These are phyloP conservation scores for Semnornis frantzii DNA, from an alignment of 2,113 vertebrate species.

Conservation along the genomic window DNA sequence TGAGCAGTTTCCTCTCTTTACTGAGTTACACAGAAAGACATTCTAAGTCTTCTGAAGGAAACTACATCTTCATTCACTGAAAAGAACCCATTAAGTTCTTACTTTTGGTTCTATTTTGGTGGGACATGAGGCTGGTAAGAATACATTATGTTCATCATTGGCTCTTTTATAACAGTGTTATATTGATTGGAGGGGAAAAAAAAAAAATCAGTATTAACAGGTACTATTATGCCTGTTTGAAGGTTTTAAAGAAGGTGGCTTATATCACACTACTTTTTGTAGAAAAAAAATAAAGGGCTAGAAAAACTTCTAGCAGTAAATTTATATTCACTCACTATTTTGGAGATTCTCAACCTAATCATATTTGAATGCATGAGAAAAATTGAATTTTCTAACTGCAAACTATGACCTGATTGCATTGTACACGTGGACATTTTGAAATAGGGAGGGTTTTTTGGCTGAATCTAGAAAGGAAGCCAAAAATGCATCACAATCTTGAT, in stretches of 20 bases:
- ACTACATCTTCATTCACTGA: not conserved
- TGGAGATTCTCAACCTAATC: not conserved
- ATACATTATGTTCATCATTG: not conserved
- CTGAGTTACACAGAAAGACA: not conserved
- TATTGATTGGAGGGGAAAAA: not conserved
- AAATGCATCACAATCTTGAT: not conserved
- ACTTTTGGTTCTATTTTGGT: not conserved
- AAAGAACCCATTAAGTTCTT: not conserved
- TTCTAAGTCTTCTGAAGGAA: not conserved
- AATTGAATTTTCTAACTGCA: not conserved
- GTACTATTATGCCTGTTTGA: not conserved
- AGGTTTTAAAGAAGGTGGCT: not conserved
- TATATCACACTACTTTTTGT: not conserved
- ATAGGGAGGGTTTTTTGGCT: not conserved
- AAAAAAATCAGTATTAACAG: not conserved
- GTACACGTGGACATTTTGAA: not conserved
- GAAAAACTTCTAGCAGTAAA: not conserved
- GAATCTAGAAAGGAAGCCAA: not conserved
- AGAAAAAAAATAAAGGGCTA: not conserved
- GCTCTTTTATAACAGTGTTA: not conserved
- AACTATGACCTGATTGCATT: not conserved
- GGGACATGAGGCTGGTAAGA: not conserved
- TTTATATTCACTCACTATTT: not conserved
- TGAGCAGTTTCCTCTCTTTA: fast-evolving
- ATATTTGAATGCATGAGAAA: not conserved